These are phyloP conservation scores for Agapornis canus DNA, from an alignment of 2,797 vertebrate species.

Conservation along the genomic window DNA sequence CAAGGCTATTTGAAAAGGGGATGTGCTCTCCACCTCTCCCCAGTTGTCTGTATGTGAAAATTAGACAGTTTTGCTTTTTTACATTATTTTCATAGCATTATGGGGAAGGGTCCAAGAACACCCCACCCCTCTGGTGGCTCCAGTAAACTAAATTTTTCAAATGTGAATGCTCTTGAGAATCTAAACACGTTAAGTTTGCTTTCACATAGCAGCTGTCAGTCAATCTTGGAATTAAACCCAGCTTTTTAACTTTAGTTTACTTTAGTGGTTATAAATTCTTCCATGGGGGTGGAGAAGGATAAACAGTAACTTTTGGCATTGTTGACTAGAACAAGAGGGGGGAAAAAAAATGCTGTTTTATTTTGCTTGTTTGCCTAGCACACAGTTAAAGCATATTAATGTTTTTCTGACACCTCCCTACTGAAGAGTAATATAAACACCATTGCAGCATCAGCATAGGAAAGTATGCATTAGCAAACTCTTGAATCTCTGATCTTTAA, in stretches of 20 bases:
- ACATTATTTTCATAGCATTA: neutral
- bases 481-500: conserved; percentile 54
- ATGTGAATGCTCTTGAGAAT: neutral
- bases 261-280: conserved; percentile 20
- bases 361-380: conserved; percentile 65
- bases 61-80: neutral
- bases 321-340: conserved; percentile 32
- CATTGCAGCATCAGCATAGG: conserved; percentile 34
- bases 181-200: conserved; percentile 16
- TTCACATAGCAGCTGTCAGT: conserved; percentile 28
- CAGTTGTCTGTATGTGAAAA: neutral
- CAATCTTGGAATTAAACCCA: conserved; percentile 39
- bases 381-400: conserved; percentile 54
- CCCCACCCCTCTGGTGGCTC: neutral
- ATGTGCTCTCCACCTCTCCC: conserved; percentile 7
- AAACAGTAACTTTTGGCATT: conserved; percentile 57
- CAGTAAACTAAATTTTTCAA: conserved; percentile 15
- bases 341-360: conserved; percentile 19
- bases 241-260: conserved; percentile 33
- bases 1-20: neutral
- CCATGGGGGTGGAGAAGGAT: conserved; percentile 26
- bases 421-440: conserved; percentile 52
- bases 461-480: conserved; percentile 57
- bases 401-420: conserved; percentile 61
- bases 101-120: neutral